Evolutionary conservation across 2,797 vertebrate genomes (phyloP), one percentile per base, ranked within the genome.

Genomic region (Gymnoscopelus microlampas): DNA sequence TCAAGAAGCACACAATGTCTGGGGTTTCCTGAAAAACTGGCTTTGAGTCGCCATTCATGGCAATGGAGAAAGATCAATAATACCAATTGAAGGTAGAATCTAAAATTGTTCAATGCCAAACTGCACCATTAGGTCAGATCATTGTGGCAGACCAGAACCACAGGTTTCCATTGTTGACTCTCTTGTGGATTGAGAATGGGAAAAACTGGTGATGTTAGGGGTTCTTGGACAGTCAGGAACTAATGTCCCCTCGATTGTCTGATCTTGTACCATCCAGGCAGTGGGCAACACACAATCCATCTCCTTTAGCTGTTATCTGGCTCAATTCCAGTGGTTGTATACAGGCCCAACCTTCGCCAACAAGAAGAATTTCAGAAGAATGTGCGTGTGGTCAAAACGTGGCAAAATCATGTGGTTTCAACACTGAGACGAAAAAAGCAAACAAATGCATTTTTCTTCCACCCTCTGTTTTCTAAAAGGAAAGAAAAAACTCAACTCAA

Each of bases 301-400:
- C 74, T 44, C 44, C 5, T 44, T 5, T 5, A 19, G 23, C 64
- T 53, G 74, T 60, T 68, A 63, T 50, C 71, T 80, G 76, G 66
- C 72, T 76, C 11, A 19, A 58, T 70, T 79, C 71, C 83, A 80
- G 66, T 35, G 53, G 76, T 70, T 68, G 83, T 76, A 49, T 63
- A 73, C 70, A 58, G 51, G 6, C 58, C 10, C 60, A 63, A 74
- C 70, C 68, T 82, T 86, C 70, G 56, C 74, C 80, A 84, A 65
- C 54, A 11, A 11, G 63, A 79, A 70, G 84, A 85, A 85, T 84
- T 61, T 78, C 26, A 11, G 56, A 83, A 75, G 90, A 91, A 92
- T 90, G 89, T n/a, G 62, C 73, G 76, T 81, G 88, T 85, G 90
- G 87, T 89, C 78, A 47, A 76, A 81, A 85, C 62, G 76, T 79